Evolutionary conservation across 1,140 invertebrate species (phyloP).

Genomic region (Ectropis grisescens): DNA sequence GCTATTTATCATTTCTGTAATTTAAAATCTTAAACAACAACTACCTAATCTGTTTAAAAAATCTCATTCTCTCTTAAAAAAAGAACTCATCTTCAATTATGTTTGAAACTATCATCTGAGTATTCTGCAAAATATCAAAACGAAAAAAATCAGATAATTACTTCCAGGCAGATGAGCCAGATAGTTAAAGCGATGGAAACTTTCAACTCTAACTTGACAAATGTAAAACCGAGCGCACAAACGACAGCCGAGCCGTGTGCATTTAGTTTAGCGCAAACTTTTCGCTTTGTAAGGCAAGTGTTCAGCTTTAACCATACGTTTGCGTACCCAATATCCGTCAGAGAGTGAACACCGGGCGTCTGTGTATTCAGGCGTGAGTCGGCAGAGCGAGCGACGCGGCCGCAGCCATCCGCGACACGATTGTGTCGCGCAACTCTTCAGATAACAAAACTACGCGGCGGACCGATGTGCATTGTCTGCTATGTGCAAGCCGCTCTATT

Average conservation of each 20-base stretch:
- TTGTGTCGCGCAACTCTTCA: slow-evolving; percentile 11
- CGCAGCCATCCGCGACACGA: slow-evolving; percentile 7
- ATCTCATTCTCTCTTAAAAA: too few relatives aligned
- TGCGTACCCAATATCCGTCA: slow-evolving; percentile 36
- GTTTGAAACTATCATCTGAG: too few relatives aligned
- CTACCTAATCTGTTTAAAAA: too few relatives aligned
- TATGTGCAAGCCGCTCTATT: slow-evolving; percentile 18
- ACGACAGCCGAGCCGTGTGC: slow-evolving; percentile 20
- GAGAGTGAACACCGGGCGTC: slow-evolving; percentile 20
- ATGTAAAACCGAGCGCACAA: slow-evolving; percentile 25
- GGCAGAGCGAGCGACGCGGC: too few relatives aligned
- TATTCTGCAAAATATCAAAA: too few relatives aligned
- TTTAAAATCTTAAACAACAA: too few relatives aligned
- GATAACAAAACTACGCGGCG: slow-evolving; percentile 33
- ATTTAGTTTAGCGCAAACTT: slow-evolving; percentile 40
- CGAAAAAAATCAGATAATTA: too few relatives aligned
- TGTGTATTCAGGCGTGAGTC: slow-evolving; percentile 23
- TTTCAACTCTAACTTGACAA: slow-evolving; percentile 21
- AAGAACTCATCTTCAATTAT: too few relatives aligned
- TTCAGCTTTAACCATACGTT: slow-evolving; percentile 29
- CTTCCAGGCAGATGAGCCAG: too few relatives aligned
- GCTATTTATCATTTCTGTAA: too few relatives aligned
- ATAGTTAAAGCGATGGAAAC: slow-evolving; percentile 16
- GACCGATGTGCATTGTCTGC: too few relatives aligned
- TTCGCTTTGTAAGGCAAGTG: slow-evolving; percentile 43